phyloP scores from a whole-genome alignment of 2,888 invertebrate genomes.

The Dioctria linearis region DNA sequence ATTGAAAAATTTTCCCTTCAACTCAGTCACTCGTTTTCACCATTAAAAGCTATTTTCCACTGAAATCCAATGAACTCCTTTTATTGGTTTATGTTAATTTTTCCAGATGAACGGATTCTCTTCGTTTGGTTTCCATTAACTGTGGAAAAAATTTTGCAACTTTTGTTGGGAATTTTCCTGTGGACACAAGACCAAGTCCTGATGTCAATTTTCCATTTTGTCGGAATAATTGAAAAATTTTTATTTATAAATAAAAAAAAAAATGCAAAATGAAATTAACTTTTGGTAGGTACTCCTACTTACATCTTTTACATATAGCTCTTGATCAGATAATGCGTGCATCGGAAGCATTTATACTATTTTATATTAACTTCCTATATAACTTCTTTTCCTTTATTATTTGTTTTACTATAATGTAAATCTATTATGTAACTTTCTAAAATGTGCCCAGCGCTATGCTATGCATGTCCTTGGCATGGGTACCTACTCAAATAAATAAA shows the following conservation, averaged over 20 bases:
- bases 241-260: neutral
- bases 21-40: constrained; percentile 17
- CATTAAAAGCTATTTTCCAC: constrained; percentile 35
- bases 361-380: no score
- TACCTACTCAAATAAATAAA: no score
- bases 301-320: no score
- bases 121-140: constrained; percentile 45
- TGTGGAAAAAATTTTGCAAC: constrained; percentile 9
- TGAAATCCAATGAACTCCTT: constrained; percentile 53
- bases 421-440: no score
- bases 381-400: no score
- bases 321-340: no score
- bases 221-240: constrained; percentile 41
- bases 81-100: constrained; percentile 57
- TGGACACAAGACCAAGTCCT: constrained; percentile 8
- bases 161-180: neutral
- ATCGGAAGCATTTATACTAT: no score
- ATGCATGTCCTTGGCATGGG: no score
- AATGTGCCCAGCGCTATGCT: no score
- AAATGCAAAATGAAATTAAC: neutral
- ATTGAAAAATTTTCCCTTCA: constrained; percentile 53
- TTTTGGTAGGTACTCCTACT: no score
- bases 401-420: no score
- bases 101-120: constrained; percentile 46
- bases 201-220: constrained; percentile 22